Base-by-base conservation (phyloP, 2,888 invertebrate genomes). In the Pseudolycoriella hygida region DNA sequence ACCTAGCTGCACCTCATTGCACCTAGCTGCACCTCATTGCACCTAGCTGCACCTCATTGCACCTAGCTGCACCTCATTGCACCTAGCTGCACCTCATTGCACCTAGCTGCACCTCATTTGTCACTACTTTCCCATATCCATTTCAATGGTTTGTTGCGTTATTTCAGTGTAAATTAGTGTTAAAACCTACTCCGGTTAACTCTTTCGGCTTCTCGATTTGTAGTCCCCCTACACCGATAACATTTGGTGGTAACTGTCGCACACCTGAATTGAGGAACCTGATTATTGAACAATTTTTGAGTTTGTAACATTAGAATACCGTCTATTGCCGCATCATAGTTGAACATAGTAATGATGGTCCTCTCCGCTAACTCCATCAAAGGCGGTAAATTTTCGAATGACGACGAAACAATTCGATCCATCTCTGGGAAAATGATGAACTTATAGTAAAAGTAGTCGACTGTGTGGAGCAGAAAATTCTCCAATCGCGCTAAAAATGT, bases 131-230 rank as follows among this genome's bases (percentile, higher is more conserved):
- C n/a, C n/a, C n/a, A n/a, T n/a, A n/a, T n/a, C n/a, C n/a, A n/a
- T n/a, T n/a, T n/a, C n/a, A n/a, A n/a, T n/a, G n/a, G n/a, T n/a
- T n/a, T n/a, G n/a, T n/a, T n/a, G n/a, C n/a, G n/a, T n/a, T n/a
- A n/a, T n/a, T n/a, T n/a, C n/a, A n/a, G n/a, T n/a, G n/a, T n/a
- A n/a, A n/a, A n/a, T n/a, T n/a, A n/a, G 20, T 2, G 11, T 42
- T 32, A 12, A 31, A 15, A 18, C 45, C 44, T 34, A 51, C 52
- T 0, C 44, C 20, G 0, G 60, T 54, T 43, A 64, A 41, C 2
- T 54, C 51, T 11, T 52, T 47, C 3, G 56, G 48, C 6, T 57
- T 52, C 4, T 44, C 31, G 15, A 64, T 57, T 34, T 64, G 64
- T 38, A 64, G 46, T 1, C 25, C 25, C 4, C 5, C 25, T 25